phyloP scores from a whole-genome alignment of 2,113 vertebrate species.

The Gallinago media region DNA sequence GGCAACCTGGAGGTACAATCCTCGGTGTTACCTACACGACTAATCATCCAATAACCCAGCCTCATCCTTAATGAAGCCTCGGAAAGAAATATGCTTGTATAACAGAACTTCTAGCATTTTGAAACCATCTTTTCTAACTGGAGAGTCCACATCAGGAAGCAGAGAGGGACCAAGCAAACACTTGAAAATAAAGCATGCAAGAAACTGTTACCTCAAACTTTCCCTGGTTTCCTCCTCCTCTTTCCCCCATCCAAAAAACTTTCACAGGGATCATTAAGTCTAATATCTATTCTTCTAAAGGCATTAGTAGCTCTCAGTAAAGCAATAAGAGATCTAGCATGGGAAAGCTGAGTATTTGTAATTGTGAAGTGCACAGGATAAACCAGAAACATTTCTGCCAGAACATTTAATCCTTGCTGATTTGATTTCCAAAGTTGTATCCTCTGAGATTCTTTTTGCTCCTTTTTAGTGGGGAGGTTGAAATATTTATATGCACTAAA shows the following conservation, averaged over 20 bases:
- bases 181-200: neutral
- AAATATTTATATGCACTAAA: conserved; percentile 26
- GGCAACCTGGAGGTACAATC: neutral
- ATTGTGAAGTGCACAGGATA: neutral
- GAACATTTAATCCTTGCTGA: neutral
- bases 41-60: neutral
- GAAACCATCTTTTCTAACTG: neutral
- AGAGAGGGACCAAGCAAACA: neutral
- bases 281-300: neutral
- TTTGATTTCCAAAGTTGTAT: neutral
- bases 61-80: neutral
- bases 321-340: neutral
- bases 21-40: neutral
- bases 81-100: neutral
- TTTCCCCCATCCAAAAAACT: neutral
- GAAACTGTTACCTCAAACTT: neutral
- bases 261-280: neutral
- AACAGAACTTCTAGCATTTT: neutral
- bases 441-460: neutral
- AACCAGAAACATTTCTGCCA: neutral
- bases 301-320: neutral
- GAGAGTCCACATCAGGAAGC: neutral
- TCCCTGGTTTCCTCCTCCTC: neutral
- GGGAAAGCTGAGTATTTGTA: neutral
- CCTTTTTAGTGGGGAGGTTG: neutral